Base-by-base conservation (phyloP, 2,888 invertebrate genomes). In the Malthinus seriepunctatus region DNA sequence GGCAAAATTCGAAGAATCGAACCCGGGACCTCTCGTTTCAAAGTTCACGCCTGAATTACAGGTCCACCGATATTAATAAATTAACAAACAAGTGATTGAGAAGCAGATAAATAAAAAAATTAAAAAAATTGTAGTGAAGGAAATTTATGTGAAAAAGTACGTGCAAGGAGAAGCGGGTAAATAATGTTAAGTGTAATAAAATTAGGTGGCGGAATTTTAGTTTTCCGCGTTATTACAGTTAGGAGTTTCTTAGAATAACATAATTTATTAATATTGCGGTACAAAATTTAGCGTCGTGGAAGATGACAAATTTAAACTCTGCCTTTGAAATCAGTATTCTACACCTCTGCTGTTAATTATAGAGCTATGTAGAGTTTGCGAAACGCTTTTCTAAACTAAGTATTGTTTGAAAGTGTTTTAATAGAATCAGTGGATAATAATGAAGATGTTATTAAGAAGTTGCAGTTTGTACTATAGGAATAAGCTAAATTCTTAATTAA, bases 401-500 rank as follows among this genome's bases (percentile, higher is more conserved):
- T 48, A 55, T 55, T 55, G 55, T 55, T 55, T 44, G 49, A 55
- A 44, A 35, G 47, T 48, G 37, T 54, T 55, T 55, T 48, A 55
- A 55, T 55, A 50, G 49, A 55, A 42, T 55, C 44, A 48, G 49
- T 39, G 55, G 35, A 34, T 49, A 45, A 64, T 66, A 71, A 69
- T 69, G 64, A 69, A 69, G 69, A 63, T 59, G 66, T 69, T 67
- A 69, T 70, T 70, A 69, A 72, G 69, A 69, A 69, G 68, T 67
- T 70, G 70, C 71, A 71, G 67, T 71, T 70, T 69, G 67, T 69
- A 68, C 70, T 69, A 69, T 68, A 67, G 67, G 67, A 70, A 72
- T 72, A 70, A 69, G 67, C 71, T 64, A 71, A 72, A 69, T 68
- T 69, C 71, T 73, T 73, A 74, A 75, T 75, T 73, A 74, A 75